Conservation (phyloP, 2,888 invertebrate species). For the Ectemnius lituratus region DNA sequence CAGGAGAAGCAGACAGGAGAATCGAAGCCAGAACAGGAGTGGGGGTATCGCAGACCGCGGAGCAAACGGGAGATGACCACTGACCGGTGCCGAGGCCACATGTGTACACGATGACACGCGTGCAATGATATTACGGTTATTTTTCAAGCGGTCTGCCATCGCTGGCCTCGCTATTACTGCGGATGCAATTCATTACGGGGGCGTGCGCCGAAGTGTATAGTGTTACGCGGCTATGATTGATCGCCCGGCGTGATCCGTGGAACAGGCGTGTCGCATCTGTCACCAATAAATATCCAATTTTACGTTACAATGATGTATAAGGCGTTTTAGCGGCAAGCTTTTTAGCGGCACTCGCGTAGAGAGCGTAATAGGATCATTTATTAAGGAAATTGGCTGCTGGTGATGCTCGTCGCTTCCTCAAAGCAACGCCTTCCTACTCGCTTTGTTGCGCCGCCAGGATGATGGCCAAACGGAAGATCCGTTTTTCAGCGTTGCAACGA, state of each 20-base stretch:
- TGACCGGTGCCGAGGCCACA: slow-evolving; percentile 36
- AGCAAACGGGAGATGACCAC: no score
- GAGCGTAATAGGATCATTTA: slow-evolving; percentile 75
- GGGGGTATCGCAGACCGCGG: neutral
- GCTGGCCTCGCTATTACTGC: slow-evolving; percentile 66
- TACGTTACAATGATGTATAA: slow-evolving; percentile 76
- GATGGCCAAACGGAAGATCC: slow-evolving; percentile 30
- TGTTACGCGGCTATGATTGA: slow-evolving; percentile 74
- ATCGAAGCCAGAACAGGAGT: neutral
- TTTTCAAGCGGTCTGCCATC: slow-evolving; percentile 62
- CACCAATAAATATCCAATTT: slow-evolving; percentile 78
- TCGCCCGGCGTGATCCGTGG: slow-evolving; percentile 71
- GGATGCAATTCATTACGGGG: slow-evolving; percentile 69
- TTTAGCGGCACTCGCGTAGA: slow-evolving; percentile 62
- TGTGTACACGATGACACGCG: slow-evolving; percentile 33
- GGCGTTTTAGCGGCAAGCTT: slow-evolving; percentile 74
- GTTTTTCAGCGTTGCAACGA: no score
- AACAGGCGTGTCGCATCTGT: slow-evolving; percentile 75
- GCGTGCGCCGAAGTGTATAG: slow-evolving; percentile 61
- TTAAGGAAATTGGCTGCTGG: slow-evolving; percentile 75
- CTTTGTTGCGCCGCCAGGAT: slow-evolving; percentile 15
- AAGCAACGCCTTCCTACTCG: slow-evolving; percentile 11
- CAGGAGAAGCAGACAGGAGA: neutral
- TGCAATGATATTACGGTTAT: slow-evolving; percentile 68
- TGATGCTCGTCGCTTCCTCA: slow-evolving; percentile 57